Percentiles rank a stretch among this genome's conserved stretches.
Evolutionary conservation across 2,797 vertebrate species (phyloP).

Genomic region (Micrastur ruficollis): DNA sequence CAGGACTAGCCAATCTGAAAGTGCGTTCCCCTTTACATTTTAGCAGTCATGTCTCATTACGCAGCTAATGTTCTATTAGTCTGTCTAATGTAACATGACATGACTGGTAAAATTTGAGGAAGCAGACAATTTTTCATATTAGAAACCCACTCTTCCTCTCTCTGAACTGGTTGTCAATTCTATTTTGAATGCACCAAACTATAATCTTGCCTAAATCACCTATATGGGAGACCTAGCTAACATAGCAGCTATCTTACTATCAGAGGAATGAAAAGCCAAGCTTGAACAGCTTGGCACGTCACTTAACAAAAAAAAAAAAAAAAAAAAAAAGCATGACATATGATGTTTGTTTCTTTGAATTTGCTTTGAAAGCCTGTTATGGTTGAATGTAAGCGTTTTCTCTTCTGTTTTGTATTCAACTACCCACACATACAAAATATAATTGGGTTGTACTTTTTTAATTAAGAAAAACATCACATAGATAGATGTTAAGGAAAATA

Average conservation of each 20-base stretch:
- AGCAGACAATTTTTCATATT: constrained; percentile 65
- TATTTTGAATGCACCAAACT: neutral
- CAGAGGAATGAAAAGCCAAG: constrained; percentile 16
- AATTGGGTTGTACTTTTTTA: constrained; percentile 61
- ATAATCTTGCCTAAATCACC: neutral
- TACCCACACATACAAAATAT: constrained; percentile 63
- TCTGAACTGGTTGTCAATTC: constrained; percentile 2
- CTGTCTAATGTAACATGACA: constrained; percentile 69
- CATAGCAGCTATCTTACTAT: neutral
- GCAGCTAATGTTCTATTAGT: constrained; percentile 72
- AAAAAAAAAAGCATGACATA: constrained; percentile 16
- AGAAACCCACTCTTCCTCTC: constrained; percentile 20
- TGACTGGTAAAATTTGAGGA: constrained; percentile 60
- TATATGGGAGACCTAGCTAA: neutral
- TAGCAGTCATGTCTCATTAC: constrained; percentile 72
- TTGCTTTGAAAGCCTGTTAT: constrained; percentile 61
- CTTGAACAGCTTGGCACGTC: constrained; percentile 25
- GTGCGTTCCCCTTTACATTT: constrained; percentile 63
- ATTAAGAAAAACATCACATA: constrained; percentile 50
- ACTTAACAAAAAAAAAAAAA: neutral
- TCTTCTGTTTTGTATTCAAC: constrained; percentile 64
- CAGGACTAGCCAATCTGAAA: constrained; percentile 60
- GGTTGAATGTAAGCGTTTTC: constrained; percentile 41
- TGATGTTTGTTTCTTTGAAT: constrained; percentile 58
- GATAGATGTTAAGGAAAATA: neutral